Conservation (phyloP, 1,140 invertebrate genomes). For the Cherax quadricarinatus region DNA sequence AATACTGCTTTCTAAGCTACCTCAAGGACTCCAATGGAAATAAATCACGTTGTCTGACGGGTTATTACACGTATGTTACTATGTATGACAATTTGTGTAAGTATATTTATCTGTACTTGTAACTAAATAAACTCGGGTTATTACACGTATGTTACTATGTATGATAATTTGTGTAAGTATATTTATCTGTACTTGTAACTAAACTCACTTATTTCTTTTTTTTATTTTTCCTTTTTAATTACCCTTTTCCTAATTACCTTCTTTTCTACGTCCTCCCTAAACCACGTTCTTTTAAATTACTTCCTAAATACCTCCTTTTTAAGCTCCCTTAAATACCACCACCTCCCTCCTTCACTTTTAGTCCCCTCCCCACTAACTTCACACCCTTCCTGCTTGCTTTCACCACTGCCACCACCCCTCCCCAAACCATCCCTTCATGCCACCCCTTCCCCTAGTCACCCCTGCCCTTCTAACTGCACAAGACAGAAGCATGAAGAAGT, state of each 20-base stretch:
- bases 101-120: too few species aligned
- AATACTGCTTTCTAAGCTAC: too few species aligned
- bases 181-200: too few species aligned
- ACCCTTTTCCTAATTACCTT: background rate
- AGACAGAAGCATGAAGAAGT: conserved; percentile 49
- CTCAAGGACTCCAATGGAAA: too few species aligned
- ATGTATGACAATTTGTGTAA: too few species aligned
- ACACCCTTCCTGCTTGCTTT: background rate
- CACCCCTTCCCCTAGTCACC: background rate
- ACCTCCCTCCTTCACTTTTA: background rate
- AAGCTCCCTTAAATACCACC: background rate
- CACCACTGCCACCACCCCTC: background rate
- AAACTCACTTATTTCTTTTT: background rate
- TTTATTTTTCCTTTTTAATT: background rate
- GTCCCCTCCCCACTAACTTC: background rate
- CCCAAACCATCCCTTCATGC: background rate
- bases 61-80: too few species aligned
- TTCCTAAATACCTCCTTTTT: background rate
- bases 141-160: too few species aligned
- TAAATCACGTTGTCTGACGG: too few species aligned
- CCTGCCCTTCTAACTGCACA: conserved; percentile 25
- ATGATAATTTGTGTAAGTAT: too few species aligned
- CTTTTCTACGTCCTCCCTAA: too few species aligned
- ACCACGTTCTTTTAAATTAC: background rate
- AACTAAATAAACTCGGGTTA: too few species aligned